Base-by-base conservation (phyloP, 2,888 invertebrate species). In the Loripinus fragilis region DNA sequence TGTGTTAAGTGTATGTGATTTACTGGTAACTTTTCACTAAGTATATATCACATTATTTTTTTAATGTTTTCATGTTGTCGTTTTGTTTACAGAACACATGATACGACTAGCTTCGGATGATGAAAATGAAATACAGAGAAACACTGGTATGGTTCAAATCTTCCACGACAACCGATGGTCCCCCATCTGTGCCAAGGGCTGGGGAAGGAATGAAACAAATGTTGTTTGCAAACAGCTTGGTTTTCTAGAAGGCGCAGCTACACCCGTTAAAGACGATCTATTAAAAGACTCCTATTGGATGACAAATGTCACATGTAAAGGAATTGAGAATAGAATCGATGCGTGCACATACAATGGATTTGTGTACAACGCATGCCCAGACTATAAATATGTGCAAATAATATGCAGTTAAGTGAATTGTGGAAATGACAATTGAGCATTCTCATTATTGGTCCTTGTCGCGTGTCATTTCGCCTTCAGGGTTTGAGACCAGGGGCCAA, bases 211-310 rank as follows among this genome's bases (percentile, higher is more conserved):
- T 68, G 89, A 90, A 60, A 88, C 89, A 10, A 70, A 75, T 0
- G 88, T 90, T n/a, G 89, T 85, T 15, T 91, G 91, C 71, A 79
- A 76, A 50, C 91, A 91, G 71, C 77, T 91, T 38, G 90, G 90
- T 10, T 89, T 81, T 73, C 66, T 71, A 20, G 84, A 84, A 85
- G 89, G 48, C 41, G 71, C 75, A 48, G 76, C 80, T 15, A 74
- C 33, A 0, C 55, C 41, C 35, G 78, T 60, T 12, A 78, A 71
- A 33, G 73, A 79, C 52, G 74, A 80, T 10, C 35, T 71, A 10
- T 67, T 73, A 30, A 15, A 28, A 15, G 77, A 71, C n/a, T 52
- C 74, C 5, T 55, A 80, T 45, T 89, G 87, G 87, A 82, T 89
- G 76, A 81, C 75, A n/a, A 86, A 86, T 48, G 86, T 87, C 50